These are phyloP conservation scores for Ormyrus rosae DNA, from an alignment of 2,888 invertebrate species.

Conservation along the genomic window DNA sequence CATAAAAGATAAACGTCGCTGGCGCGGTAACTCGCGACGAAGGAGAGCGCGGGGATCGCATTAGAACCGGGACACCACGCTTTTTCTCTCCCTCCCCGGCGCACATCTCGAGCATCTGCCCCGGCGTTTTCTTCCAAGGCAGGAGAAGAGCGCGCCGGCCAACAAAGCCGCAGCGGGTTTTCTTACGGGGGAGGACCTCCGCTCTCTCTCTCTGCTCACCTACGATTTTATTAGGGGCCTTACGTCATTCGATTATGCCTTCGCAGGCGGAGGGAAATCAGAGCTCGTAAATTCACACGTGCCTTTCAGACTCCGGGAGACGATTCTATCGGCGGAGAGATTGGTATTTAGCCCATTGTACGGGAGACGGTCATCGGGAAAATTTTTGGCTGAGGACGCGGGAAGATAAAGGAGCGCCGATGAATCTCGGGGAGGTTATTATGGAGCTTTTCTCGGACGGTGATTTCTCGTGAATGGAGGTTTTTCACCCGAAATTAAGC, in stretches of 20 bases:
- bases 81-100: conserved; percentile 9
- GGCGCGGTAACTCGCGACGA: not conserved
- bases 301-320: conserved; percentile 14
- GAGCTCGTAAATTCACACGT: conserved; percentile 55
- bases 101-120: conserved; percentile 38
- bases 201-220: conserved; percentile 70
- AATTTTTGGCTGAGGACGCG: conserved; percentile 28
- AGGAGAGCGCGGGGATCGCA: conserved; percentile 35
- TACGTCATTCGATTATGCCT: conserved; percentile 72
- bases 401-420: conserved; percentile 8
- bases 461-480: conserved; percentile 20
- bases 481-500: not conserved
- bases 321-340: not conserved
- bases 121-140: conserved; percentile 43
- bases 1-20: conserved; percentile 42
- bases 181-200: conserved; percentile 69
- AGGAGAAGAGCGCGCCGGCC: not conserved
- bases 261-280: conserved; percentile 30
- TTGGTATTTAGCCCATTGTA: conserved; percentile 23
- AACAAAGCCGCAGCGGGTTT: conserved; percentile 51
- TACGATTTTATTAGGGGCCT: conserved; percentile 75
- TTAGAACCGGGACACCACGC: conserved; percentile 41
- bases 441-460: not conserved
- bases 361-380: conserved; percentile 33
- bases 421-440: conserved; percentile 19